These are phyloP conservation scores for Diadumene lineata DNA, from an alignment of 92 coral and sea anemone genomes.

Conservation along the genomic window DNA sequence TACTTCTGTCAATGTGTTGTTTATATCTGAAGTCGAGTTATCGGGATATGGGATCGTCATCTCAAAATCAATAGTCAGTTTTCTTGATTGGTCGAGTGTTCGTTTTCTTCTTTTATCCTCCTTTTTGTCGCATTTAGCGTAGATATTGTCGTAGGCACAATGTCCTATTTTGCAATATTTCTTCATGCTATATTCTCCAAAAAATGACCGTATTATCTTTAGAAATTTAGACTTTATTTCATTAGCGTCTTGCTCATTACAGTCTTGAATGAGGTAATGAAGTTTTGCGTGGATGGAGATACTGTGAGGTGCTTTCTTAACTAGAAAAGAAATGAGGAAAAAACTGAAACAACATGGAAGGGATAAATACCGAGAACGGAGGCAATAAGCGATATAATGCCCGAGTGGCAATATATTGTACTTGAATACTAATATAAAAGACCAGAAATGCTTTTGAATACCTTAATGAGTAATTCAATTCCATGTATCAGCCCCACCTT, in stretches of 20 bases:
- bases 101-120: conserved; percentile 25
- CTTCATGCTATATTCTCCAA: neutral
- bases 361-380: no score
- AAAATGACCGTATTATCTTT: neutral
- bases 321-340: neutral
- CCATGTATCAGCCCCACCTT: no score
- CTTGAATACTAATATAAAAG: no score
- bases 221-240: neutral
- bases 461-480: no score
- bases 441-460: no score
- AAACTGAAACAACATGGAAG: no score
- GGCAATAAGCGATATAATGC: no score
- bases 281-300: neutral
- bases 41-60: conserved; percentile 15
- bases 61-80: conserved; percentile 4
- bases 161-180: neutral
- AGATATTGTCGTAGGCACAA: conserved; percentile 35
- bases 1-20: conserved; percentile 22
- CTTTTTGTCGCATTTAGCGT: conserved; percentile 35
- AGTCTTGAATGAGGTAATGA: neutral
- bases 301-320: neutral
- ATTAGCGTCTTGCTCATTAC: neutral
- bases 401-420: no score
- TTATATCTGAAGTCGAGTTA: conserved; percentile 28
- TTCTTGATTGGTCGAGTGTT: neutral